A percentile compares a stretch with the other conserved stretches of the same genome.
phyloP scores from a whole-genome alignment of 1,140 invertebrate species.

The Cardiocondyla obscurior region DNA sequence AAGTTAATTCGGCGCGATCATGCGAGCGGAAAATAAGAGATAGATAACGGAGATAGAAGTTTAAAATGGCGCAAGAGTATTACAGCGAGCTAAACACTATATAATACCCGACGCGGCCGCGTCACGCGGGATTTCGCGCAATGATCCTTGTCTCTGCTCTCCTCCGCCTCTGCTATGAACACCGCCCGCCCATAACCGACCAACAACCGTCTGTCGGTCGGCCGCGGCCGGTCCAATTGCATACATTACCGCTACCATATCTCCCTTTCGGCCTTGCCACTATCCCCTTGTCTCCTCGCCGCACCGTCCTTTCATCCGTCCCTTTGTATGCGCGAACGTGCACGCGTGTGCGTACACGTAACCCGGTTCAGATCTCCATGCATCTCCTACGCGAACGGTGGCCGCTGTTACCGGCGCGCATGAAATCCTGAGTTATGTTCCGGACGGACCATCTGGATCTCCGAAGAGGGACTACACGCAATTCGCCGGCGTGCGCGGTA shows the following conservation, averaged over 20 bases:
- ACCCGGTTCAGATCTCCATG: conserved; percentile 38
- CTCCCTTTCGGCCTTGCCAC: conserved; percentile 33
- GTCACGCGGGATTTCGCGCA: conserved; percentile 29
- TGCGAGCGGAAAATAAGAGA: background rate
- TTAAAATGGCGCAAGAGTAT: conserved; percentile 10
- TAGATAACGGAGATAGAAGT: background rate
- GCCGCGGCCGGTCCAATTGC: conserved; percentile 66
- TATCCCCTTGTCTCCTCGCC: conserved; percentile 30
- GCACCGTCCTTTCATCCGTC: conserved; percentile 52
- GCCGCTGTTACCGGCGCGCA: conserved; percentile 62
- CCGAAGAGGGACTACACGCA: conserved; percentile 57
- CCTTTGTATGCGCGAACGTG: conserved; percentile 42
- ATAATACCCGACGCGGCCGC: conserved; percentile 54
- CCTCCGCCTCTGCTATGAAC: background rate
- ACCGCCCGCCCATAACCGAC: conserved; percentile 59
- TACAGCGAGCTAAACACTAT: conserved; percentile 61
- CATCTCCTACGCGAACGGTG: conserved; percentile 65
- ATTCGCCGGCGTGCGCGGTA: conserved; percentile 25
- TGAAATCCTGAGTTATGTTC: conserved; percentile 75
- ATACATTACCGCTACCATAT: conserved; percentile 66
- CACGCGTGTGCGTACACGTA: conserved; percentile 48
- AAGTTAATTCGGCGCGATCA: conserved; percentile 35
- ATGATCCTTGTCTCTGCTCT: background rate
- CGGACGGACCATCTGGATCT: conserved; percentile 68
- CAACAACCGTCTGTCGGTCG: conserved; percentile 45